Evolutionary conservation across 2,797 vertebrate species (phyloP), one percentile per base, ranked within the genome.

Genomic region (Florisuga fusca): DNA sequence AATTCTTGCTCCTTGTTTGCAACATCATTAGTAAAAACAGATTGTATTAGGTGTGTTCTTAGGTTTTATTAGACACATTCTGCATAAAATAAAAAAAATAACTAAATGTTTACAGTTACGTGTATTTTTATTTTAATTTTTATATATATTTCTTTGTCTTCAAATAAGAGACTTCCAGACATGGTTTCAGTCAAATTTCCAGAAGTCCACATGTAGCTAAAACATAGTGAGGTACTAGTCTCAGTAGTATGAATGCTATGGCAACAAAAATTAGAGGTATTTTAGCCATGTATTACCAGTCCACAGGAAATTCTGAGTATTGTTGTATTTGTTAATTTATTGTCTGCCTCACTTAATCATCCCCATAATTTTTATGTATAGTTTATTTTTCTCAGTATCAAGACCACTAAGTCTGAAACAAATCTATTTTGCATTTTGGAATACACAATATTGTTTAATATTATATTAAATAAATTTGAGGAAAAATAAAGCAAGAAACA

Each of bases 321-420:
- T 82, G 6, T 14, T 72, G 0, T 66, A 38, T 66, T 90, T 63
- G 43, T 71, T 72, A 43, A 22, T 78, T 46, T 59, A 50, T 75
- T 86, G 34, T 89, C 66, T 91, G 25, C 83, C 45, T 92, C 25
- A 38, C 51, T 81, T 87, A 45, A 25, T 54, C 15, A 20, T 63
- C 16, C 22, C 8, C 18, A 29, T 89, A 72, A 67, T 64, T 3
- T 41, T 84, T 71, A 72, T 34, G 22, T 36, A 7, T 45, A 38
- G 36, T 84, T 76, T 87, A 36, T 74, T 84, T 84, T 96, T 81
- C 36, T 75, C 29, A 64, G n/a, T 87, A 90, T 58, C 36, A 87
- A 86, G 67, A 48, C 23, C 4, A 25, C 38, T 54, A 77, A 81
- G 22, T 88, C 20, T 45, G 53, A 92, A 92, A 67, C 12, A 77